These are phyloP conservation scores for Catharus ustulatus DNA, from an alignment of 2,797 vertebrate genomes.

Conservation along the genomic window DNA sequence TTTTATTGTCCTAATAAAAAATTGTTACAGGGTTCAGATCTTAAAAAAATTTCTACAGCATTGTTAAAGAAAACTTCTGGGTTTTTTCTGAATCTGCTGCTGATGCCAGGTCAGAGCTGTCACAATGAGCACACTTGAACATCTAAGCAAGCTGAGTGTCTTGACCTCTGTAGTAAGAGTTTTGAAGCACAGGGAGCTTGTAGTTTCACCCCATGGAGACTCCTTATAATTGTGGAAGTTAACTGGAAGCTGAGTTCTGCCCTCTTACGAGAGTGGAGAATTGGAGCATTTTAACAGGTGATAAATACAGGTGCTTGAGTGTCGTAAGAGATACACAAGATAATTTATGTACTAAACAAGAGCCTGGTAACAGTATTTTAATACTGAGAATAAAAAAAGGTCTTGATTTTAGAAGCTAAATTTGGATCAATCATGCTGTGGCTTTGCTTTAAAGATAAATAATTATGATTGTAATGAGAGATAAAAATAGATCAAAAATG, in stretches of 20 bases:
- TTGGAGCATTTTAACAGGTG: background rate
- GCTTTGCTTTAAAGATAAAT: background rate
- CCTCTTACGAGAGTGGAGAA: rapidly evolving
- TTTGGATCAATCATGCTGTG: background rate
- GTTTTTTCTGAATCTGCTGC: background rate
- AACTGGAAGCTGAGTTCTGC: background rate
- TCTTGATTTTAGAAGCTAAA: background rate
- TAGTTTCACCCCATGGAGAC: background rate
- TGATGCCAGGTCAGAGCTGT: background rate
- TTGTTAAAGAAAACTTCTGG: background rate
- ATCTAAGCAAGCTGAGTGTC: background rate
- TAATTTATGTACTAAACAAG: background rate
- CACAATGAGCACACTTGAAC: background rate
- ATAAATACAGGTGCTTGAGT: background rate
- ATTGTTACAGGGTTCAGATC: background rate
- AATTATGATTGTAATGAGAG: background rate
- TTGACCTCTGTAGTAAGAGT: background rate
- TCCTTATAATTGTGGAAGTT: background rate
- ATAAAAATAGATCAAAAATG: background rate
- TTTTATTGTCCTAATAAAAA: background rate
- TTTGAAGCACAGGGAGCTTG: background rate
- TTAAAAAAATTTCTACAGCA: background rate
- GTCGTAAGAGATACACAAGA: background rate
- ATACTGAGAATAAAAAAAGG: background rate
- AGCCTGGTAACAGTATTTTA: background rate